Evolutionary conservation across 1,140 invertebrate genomes (phyloP).

Genomic region (Pseudomyrmex gracilis): DNA sequence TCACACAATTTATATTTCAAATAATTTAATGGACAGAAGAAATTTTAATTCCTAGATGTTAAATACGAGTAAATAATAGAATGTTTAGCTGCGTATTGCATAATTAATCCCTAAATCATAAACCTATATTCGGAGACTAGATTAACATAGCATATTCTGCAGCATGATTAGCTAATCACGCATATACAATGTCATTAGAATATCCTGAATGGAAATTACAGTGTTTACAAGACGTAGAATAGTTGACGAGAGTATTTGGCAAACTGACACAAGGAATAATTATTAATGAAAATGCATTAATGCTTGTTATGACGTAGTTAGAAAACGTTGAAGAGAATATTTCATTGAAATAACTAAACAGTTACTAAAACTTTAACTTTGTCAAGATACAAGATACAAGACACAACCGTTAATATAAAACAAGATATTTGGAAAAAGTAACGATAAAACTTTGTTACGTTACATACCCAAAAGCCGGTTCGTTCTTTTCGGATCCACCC

Average conservation of each 20-base stretch:
- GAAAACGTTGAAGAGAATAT: background rate
- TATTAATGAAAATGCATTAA: background rate
- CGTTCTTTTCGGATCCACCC: constrained; percentile 87
- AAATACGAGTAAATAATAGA: too few relatives aligned
- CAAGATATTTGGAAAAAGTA: background rate
- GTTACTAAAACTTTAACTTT: too few relatives aligned
- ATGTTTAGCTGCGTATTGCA: too few relatives aligned
- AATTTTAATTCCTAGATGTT: too few relatives aligned
- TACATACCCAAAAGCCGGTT: constrained; percentile 90
- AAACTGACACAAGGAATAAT: background rate
- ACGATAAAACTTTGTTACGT: background rate
- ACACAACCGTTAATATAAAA: too few relatives aligned
- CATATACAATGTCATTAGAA: constrained; percentile 17
- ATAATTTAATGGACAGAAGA: too few relatives aligned
- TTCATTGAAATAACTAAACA: background rate
- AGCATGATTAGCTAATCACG: constrained; percentile 16
- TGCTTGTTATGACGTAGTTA: constrained; percentile 5
- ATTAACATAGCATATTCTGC: background rate
- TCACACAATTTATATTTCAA: too few relatives aligned
- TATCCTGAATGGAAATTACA: constrained; percentile 16
- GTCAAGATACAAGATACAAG: too few relatives aligned
- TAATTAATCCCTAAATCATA: background rate
- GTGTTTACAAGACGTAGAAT: background rate
- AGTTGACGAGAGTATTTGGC: background rate
- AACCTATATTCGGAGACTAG: background rate